Percentiles rank a stretch among this genome's conserved stretches.
phyloP scores from a whole-genome alignment of 2,113 vertebrate genomes.

The Octodon degus region DNA sequence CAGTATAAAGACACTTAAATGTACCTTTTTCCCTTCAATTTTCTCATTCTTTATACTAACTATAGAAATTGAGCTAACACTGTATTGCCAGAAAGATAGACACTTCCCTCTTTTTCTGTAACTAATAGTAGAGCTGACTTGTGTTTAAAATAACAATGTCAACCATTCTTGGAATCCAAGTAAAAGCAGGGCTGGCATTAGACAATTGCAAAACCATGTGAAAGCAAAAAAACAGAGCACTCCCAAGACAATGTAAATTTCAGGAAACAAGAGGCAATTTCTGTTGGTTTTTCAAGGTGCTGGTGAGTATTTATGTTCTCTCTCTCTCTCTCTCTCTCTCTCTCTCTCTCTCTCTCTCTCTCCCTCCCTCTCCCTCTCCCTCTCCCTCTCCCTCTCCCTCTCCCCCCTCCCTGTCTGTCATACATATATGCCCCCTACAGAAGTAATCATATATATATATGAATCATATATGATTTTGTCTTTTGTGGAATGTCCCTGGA shows the following conservation, averaged over 20 bases:
- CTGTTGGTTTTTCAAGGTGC: not conserved
- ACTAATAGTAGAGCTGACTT: constrained; percentile 6
- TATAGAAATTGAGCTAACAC: constrained; percentile 8
- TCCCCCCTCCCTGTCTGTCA: too few species aligned
- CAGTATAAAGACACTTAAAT: constrained; percentile 1
- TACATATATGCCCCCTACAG: too few species aligned
- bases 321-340: too few species aligned
- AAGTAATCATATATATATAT: too few species aligned
- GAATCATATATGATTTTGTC: not conserved
- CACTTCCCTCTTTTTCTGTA: not conserved
- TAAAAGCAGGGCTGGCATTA: constrained; percentile 31
- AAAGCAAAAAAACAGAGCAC: not conserved
- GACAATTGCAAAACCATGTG: not conserved
- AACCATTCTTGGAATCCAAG: constrained; percentile 38
- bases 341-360: too few species aligned
- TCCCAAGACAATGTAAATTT: not conserved
- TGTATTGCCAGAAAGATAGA: not conserved
- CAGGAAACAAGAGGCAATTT: not conserved
- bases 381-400: too few species aligned
- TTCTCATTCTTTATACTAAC: not conserved
- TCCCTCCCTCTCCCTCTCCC: too few species aligned
- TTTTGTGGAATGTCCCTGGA: not conserved
- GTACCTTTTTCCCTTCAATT: not conserved
- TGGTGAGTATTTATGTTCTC: not conserved
- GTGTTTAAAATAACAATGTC: constrained; percentile 31